phyloP scores from a whole-genome alignment of 2,888 invertebrate genomes.

The Oscheius sp. region DNA sequence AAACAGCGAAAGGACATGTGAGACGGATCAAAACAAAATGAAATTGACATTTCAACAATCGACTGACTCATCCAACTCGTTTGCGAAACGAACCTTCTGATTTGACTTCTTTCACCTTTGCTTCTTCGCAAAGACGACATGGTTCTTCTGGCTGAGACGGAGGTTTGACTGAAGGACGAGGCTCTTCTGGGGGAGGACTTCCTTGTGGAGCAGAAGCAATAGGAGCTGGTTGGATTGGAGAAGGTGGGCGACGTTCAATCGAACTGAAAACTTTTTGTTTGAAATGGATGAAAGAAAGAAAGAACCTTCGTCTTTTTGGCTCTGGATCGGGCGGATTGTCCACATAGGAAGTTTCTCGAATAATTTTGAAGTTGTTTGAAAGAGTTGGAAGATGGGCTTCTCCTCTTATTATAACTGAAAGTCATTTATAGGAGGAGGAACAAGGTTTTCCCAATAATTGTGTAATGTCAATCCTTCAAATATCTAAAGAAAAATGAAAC shows the following conservation, averaged over 20 bases:
- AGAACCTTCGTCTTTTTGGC: not conserved
- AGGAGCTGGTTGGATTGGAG: not conserved
- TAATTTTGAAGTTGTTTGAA: constrained; percentile 8
- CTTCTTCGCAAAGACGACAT: constrained; percentile 2
- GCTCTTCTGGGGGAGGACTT: constrained; percentile 20
- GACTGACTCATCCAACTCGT: not conserved
- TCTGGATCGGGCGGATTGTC: constrained; percentile 19
- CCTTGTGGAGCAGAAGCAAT: constrained; percentile 1
- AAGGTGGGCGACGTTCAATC: not conserved
- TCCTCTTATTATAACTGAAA: constrained; percentile 14
- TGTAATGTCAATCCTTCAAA: too few relatives aligned
- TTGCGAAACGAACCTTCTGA: not conserved
- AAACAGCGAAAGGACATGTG: not conserved
- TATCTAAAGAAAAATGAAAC: not conserved
- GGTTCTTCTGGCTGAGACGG: not conserved
- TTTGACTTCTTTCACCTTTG: not conserved
- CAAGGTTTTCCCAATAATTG: too few relatives aligned
- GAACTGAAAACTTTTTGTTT: not conserved
- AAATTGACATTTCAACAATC: not conserved
- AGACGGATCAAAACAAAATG: not conserved
- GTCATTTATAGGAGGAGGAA: not conserved
- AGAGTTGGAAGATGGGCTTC: constrained; percentile 19
- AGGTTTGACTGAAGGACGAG: not conserved
- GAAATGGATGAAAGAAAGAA: not conserved
- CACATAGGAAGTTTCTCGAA: not conserved